Evolutionary conservation across 2,113 vertebrate species (phyloP).

Genomic region (Motacilla tschutschensis): DNA sequence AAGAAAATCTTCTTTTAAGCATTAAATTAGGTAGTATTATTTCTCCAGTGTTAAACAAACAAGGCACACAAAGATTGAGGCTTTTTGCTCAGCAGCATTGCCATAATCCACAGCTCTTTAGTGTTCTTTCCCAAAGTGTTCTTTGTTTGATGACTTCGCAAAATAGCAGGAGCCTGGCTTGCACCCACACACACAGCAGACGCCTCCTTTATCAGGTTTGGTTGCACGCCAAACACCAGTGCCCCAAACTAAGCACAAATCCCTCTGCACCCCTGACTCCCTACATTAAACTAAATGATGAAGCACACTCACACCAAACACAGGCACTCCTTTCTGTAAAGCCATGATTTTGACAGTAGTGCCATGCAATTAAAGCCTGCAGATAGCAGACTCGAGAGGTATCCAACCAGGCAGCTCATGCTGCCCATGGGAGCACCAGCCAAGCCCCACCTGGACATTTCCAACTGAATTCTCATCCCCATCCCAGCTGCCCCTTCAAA

Average conservation of each 20-base stretch:
- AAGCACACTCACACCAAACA: fast-evolving
- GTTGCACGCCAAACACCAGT: background rate
- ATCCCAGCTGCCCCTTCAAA: background rate
- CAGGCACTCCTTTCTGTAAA: background rate
- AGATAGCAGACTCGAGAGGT: fast-evolving
- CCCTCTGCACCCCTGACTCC: background rate
- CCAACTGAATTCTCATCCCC: background rate
- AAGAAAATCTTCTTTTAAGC: background rate
- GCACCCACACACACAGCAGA: background rate
- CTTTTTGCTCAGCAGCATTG: background rate
- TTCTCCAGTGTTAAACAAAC: background rate
- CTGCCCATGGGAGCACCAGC: fast-evolving
- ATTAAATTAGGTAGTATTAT: background rate
- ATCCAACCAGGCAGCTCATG: background rate
- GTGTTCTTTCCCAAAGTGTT: background rate
- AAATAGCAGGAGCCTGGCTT: background rate
- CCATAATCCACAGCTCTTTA: background rate
- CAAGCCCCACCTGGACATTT: background rate
- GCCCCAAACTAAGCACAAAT: background rate
- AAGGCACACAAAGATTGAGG: background rate
- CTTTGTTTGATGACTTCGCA: background rate
- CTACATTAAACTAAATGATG: fast-evolving
- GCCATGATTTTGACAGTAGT: fast-evolving
- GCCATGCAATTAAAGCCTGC: background rate
- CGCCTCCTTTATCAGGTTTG: background rate